Conservation (phyloP, 2,113 vertebrate species). For the Chaenogobius annularis region DNA sequence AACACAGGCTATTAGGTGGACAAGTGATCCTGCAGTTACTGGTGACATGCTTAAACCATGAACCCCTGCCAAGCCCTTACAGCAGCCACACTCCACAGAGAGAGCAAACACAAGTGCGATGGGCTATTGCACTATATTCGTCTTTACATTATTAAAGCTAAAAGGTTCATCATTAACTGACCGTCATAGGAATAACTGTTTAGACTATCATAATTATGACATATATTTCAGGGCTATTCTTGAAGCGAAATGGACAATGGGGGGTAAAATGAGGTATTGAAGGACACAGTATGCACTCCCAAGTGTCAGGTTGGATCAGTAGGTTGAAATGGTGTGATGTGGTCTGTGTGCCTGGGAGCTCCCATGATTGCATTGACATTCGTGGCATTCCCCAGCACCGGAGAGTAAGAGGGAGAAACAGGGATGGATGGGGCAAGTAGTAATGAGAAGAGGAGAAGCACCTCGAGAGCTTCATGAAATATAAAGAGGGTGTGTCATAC, state of each 20-base stretch:
- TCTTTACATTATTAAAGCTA: background rate
- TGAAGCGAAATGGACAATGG: conserved; percentile 33
- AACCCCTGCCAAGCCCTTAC: conserved; percentile 23
- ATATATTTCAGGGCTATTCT: background rate
- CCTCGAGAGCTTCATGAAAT: conserved; percentile 17
- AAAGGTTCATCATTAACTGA: conserved; percentile 4
- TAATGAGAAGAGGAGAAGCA: background rate
- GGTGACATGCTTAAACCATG: conserved; percentile 56
- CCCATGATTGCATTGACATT: conserved; percentile 57
- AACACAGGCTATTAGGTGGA: conserved; percentile 52
- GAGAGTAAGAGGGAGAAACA: conserved; percentile 3
- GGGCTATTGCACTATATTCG: background rate
- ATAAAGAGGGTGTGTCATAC: background rate
- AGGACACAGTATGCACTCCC: conserved; percentile 21
- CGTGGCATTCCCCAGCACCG: conserved; percentile 40
- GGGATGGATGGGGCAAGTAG: background rate
- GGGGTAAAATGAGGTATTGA: conserved; percentile 20
- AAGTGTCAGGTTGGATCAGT: conserved; percentile 54
- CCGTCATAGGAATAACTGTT: conserved; percentile 8
- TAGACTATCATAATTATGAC: background rate
- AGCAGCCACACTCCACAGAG: conserved; percentile 31
- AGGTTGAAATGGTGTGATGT: conserved; percentile 27
- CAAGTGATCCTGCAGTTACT: conserved; percentile 45
- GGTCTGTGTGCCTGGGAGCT: conserved; percentile 46
- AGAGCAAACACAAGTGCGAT: conserved; percentile 17